These are phyloP conservation scores for pig (Sus scrofa) DNA, from an alignment of 2,113 vertebrate genomes.

Conservation along the genomic window DNA sequence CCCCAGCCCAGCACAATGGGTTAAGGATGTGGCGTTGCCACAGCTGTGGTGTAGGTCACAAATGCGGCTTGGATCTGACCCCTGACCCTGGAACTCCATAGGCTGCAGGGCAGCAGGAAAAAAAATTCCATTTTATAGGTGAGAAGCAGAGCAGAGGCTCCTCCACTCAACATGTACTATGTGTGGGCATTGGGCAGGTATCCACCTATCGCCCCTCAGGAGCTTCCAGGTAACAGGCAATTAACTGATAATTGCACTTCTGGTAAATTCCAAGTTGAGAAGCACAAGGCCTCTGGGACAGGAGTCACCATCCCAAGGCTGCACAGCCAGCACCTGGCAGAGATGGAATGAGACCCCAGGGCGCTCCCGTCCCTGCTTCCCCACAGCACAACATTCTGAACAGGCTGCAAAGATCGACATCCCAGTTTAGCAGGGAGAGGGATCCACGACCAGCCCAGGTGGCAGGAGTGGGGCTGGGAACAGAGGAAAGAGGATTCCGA, in stretches of 20 bases:
- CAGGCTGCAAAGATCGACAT: background rate
- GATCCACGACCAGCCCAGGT: background rate
- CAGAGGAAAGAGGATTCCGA: background rate
- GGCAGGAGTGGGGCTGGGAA: background rate
- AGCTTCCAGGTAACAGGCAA: background rate
- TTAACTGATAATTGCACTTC: background rate
- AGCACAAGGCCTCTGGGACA: background rate
- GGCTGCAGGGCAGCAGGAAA: no score
- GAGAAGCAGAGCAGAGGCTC: background rate
- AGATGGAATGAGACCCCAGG: background rate
- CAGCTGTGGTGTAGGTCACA: no score
- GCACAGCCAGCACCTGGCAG: background rate
- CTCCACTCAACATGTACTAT: rapidly evolving
- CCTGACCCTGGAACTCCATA: no score
- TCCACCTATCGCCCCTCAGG: background rate
- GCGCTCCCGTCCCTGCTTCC: no score
- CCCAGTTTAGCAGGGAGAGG: background rate
- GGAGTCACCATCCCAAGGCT: background rate
- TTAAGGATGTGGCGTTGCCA: no score
- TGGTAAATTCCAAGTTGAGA: background rate
- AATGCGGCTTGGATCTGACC: no score
- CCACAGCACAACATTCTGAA: background rate
- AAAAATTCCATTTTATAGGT: background rate
- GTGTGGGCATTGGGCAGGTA: background rate
- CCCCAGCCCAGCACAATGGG: no score